Evolutionary conservation across 2,888 invertebrate species (phyloP), one percentile per base, ranked within the genome.

Genomic region (Cantharis lateralis): DNA sequence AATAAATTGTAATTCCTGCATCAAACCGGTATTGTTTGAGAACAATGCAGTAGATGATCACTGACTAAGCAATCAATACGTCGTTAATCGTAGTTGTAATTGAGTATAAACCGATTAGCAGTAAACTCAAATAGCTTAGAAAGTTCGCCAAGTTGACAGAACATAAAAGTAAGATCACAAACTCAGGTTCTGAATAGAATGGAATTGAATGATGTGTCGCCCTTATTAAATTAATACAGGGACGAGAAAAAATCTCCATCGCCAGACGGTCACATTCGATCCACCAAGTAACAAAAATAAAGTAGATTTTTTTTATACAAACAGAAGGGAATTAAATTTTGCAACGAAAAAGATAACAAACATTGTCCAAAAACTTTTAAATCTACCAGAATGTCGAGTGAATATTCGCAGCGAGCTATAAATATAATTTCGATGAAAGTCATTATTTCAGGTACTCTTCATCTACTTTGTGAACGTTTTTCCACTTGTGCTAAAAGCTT

Each of bases 401-500:
- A 69, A 32, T 69, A 69, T 26, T 26, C 26, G 26, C 16, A 28
- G 32, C 11, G 69, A 32, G 69, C 10, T 20, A 62, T 62, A 70
- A 70, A 71, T 62, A 62, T 61, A 18, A 18, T 71, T 71, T 71
- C 62, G 62, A 71, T 24, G 62, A 10, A 61, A 61, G 70, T 71
- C 70, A 71, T 71, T 71, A 62, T 18, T 10, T 9, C 13, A 20
- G 70, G 18, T 24, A 20, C 18, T 15, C 20, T 61, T 71, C 70
- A 10, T 26, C 48, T 48, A n/a, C 48, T 20, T 20, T 68, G 18
- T 68, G 16, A 32, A 24, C 69, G 69, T 48, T 32, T 48, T 28
- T 24, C 69, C 28, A 26, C 69, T 32, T 32, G 28, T 48, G 16
- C 7, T 15, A 48, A 69, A 32, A 69, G 69, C 69, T 69, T 16